Percentiles rank a stretch among this genome's conserved stretches.
These are phyloP conservation scores for Acrocyrtus sp. DNA, from an alignment of 2,888 invertebrate genomes.

Conservation along the genomic window DNA sequence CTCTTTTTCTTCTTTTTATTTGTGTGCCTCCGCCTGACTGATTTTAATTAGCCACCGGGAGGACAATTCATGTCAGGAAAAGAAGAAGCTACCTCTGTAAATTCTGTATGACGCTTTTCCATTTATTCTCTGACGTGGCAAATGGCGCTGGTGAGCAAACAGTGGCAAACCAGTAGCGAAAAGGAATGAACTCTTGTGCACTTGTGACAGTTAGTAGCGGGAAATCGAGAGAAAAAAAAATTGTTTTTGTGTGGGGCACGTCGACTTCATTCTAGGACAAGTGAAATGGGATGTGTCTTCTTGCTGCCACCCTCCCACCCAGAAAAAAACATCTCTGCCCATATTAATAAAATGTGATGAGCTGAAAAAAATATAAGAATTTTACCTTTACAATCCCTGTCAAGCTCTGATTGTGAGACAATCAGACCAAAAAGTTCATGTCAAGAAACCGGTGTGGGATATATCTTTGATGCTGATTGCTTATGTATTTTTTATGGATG, in stretches of 20 bases:
- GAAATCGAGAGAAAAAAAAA: neutral
- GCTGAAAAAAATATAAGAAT: no score
- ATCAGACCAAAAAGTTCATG: no score
- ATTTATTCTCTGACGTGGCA: neutral
- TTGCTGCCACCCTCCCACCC: no score
- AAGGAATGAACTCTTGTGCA: neutral
- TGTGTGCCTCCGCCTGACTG: conserved; percentile 29
- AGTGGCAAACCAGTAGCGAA: neutral
- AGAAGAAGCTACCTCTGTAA: no score
- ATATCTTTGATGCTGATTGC: no score
- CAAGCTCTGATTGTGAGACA: no score
- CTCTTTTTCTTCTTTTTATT: conserved; percentile 10
- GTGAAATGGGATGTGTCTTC: neutral
- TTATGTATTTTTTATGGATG: no score
- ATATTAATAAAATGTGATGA: neutral
- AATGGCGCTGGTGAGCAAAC: neutral
- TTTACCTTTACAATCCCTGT: no score
- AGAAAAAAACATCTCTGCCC: no score
- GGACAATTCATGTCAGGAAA: conserved; percentile 36
- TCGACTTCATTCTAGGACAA: neutral
- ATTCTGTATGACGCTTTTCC: conserved; percentile 9
- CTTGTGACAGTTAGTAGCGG: neutral
- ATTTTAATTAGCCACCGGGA: conserved; percentile 51
- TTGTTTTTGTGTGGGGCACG: no score
- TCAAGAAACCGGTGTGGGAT: no score